Percentiles rank a stretch among this genome's conserved stretches.
These are phyloP conservation scores for Bos taurus DNA, from an alignment of 2,113 vertebrate species.

Conservation along the genomic window DNA sequence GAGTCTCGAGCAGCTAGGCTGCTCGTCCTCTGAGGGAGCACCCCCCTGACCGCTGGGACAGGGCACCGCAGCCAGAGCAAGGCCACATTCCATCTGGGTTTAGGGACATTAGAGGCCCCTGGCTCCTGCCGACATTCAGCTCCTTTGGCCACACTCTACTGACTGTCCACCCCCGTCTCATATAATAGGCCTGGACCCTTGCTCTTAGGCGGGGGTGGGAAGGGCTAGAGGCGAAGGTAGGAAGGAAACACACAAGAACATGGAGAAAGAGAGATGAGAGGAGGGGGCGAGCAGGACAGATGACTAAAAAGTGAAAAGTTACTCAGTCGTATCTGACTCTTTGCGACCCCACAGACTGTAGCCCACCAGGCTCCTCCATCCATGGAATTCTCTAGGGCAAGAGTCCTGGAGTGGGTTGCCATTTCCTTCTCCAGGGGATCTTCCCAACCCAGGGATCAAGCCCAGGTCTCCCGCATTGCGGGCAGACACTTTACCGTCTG, in stretches of 20 bases:
- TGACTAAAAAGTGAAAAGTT: neutral
- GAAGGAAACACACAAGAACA: neutral
- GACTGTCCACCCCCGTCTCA: neutral
- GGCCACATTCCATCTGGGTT: neutral
- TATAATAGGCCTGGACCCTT: neutral
- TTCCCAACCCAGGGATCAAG: neutral
- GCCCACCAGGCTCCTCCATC: neutral
- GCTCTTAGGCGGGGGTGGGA: neutral
- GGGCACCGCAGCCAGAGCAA: neutral
- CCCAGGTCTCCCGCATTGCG: rapidly evolving
- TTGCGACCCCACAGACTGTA: neutral
- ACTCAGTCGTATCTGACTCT: neutral
- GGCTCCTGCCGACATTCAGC: neutral
- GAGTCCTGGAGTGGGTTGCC: neutral
- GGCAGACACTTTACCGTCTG: neutral
- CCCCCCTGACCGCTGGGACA: neutral
- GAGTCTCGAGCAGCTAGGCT: neutral
- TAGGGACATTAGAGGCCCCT: neutral
- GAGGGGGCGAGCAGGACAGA: neutral
- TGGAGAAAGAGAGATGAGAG: neutral
- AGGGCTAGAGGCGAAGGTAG: neutral
- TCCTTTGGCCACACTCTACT: neutral
- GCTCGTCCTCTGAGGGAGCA: neutral
- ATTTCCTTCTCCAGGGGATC: neutral
- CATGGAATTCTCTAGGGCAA: neutral